These are phyloP conservation scores for Gymnodraco acuticeps DNA, from an alignment of 2,797 vertebrate genomes.

Conservation along the genomic window DNA sequence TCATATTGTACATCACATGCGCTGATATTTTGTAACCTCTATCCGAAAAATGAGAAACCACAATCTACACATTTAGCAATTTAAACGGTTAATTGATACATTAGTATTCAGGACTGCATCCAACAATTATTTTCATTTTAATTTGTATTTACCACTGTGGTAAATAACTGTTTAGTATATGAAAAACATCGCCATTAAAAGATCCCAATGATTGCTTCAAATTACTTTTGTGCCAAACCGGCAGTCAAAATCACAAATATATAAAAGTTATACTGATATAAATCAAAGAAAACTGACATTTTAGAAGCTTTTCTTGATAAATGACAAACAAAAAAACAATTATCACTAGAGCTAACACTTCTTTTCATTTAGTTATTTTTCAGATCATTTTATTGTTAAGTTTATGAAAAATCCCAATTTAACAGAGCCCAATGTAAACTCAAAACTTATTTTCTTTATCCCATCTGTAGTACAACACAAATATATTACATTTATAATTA, in stretches of 20 bases:
- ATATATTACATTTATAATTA: not conserved
- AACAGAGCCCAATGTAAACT: not conserved
- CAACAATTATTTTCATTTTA: not conserved
- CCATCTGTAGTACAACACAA: not conserved
- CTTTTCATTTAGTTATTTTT: not conserved
- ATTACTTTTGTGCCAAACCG: not conserved
- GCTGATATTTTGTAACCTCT: not conserved
- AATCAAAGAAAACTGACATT: not conserved
- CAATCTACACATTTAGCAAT: constrained; percentile 2
- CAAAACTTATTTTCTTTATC: not conserved
- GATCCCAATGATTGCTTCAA: not conserved
- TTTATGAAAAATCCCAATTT: not conserved
- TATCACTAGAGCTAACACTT: not conserved
- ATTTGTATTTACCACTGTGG: too few relatives aligned
- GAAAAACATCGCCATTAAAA: not conserved
- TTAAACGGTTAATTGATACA: constrained; percentile 3
- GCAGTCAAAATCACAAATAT: not conserved
- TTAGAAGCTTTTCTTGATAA: too few relatives aligned
- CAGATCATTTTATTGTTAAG: not conserved
- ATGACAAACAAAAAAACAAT: not conserved
- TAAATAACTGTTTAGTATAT: not conserved
- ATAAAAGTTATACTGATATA: not conserved
- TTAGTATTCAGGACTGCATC: not conserved
- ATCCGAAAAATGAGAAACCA: not conserved
- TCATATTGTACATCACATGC: not conserved